These are phyloP conservation scores for Brachionus calyciflorus DNA, from an alignment of 1,140 invertebrate species.

Conservation along the genomic window DNA sequence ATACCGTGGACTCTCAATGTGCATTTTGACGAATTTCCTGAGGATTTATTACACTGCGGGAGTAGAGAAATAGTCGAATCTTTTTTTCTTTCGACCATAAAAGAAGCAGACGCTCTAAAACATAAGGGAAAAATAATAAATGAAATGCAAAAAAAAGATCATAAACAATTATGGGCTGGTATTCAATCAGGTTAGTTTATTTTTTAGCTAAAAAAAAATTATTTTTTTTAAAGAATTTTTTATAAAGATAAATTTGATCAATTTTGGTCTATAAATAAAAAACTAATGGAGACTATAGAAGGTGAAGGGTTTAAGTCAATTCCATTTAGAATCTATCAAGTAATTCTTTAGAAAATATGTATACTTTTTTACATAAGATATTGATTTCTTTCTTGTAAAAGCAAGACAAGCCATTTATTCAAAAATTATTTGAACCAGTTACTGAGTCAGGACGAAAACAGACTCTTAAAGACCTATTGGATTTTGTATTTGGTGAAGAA, in stretches of 20 bases:
- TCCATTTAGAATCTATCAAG: conserved; percentile 78
- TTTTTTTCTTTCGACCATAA: conserved; percentile 88
- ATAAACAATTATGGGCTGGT: conserved; percentile 95
- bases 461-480: conserved; percentile 55
- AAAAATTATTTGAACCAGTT: conserved; percentile 58
- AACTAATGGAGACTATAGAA: conserved; percentile 72
- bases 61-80: conserved; percentile 82
- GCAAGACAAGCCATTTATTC: conserved; percentile 55
- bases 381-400: conserved; percentile 50
- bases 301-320: conserved; percentile 82
- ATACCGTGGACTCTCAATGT: conserved; percentile 89
- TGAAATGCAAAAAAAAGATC: conserved; percentile 94
- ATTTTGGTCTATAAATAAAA: conserved; percentile 93
- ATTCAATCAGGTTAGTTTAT: conserved; percentile 76
- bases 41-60: conserved; percentile 62
- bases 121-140: conserved; percentile 84
- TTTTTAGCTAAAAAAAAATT: no score
- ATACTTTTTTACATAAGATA: background rate
- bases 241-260: conserved; percentile 90
- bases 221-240: no score
- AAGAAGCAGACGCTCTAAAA: conserved; percentile 95
- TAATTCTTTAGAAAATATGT: conserved; percentile 1
- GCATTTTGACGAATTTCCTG: conserved; percentile 78
- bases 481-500: conserved; percentile 38
- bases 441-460: conserved; percentile 53